Evolutionary conservation across 1,140 invertebrate genomes (phyloP).

Genomic region (Danaus plexippus): DNA sequence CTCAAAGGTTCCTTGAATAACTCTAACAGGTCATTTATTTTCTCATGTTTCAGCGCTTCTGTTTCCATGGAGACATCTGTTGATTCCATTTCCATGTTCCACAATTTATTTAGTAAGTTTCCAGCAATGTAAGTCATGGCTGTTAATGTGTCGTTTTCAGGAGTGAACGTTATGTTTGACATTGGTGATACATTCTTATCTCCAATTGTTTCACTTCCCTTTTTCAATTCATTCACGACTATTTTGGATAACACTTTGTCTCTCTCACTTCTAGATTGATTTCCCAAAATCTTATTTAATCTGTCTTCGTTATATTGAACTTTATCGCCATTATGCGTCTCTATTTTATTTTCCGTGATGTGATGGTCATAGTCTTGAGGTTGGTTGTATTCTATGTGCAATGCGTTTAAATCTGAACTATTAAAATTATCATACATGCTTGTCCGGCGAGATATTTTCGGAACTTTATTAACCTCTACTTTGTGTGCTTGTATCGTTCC

Average conservation of each 20-base stretch:
- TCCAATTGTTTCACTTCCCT: constrained; percentile 47
- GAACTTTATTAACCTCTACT: constrained; percentile 20
- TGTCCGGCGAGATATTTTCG: constrained; percentile 32
- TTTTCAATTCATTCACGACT: constrained; percentile 54
- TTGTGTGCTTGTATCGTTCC: constrained; percentile 44
- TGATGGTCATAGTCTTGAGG: constrained; percentile 38
- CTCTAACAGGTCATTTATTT: constrained; percentile 53
- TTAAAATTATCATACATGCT: constrained; percentile 25
- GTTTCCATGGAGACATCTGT: constrained; percentile 38
- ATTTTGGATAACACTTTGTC: constrained; percentile 51
- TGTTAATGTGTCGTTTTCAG: constrained; percentile 59
- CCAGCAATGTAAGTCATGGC: constrained; percentile 62
- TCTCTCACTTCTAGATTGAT: constrained; percentile 41
- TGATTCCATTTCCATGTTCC: constrained; percentile 54
- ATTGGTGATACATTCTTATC: constrained; percentile 37
- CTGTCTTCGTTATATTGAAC: constrained; percentile 23
- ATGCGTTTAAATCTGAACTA: constrained; percentile 24
- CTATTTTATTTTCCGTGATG: constrained; percentile 55
- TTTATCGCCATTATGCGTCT: constrained; percentile 30
- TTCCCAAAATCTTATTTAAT: constrained; percentile 35
- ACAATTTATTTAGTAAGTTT: constrained; percentile 56
- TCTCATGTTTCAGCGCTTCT: constrained; percentile 53
- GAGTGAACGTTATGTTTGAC: constrained; percentile 59
- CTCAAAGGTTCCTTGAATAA: constrained; percentile 59
- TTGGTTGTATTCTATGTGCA: constrained; percentile 50